Conservation (phyloP, 2,888 invertebrate genomes). For the Aromia moschata region DNA sequence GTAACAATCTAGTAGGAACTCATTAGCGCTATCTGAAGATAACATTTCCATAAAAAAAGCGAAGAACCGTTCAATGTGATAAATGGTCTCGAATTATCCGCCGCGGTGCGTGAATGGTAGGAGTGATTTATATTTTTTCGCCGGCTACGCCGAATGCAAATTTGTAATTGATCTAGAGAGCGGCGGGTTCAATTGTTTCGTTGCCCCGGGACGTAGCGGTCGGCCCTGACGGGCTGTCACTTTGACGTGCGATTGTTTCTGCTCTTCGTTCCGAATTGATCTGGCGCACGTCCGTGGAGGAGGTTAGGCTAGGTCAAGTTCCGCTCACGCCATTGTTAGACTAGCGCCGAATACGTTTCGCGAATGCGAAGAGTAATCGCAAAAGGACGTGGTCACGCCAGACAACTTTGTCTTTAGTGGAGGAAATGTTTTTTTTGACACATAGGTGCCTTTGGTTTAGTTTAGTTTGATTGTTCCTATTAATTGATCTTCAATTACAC, state of each 20-base stretch:
- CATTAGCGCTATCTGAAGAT: constrained; percentile 22
- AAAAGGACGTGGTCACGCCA: not conserved
- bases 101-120: not conserved
- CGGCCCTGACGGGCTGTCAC: constrained; percentile 50
- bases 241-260: constrained; percentile 51
- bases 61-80: constrained; percentile 13
- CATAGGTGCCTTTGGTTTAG: no score
- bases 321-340: constrained; percentile 47
- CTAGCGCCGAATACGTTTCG: not conserved
- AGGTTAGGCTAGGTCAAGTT: constrained; percentile 52
- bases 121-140: constrained; percentile 8
- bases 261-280: constrained; percentile 48
- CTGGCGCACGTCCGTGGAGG: constrained; percentile 44
- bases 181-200: constrained; percentile 49
- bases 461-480: no score
- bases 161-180: constrained; percentile 31
- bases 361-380: no score
- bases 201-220: constrained; percentile 48
- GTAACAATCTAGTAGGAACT: constrained; percentile 14
- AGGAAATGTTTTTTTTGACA: no score
- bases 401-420: not conserved
- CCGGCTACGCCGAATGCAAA: constrained; percentile 3
- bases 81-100: constrained; percentile 8
- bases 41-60: constrained; percentile 14
- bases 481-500: no score